Conservation (phyloP, 2,797 vertebrate species). For the Delichon dasypus region DNA sequence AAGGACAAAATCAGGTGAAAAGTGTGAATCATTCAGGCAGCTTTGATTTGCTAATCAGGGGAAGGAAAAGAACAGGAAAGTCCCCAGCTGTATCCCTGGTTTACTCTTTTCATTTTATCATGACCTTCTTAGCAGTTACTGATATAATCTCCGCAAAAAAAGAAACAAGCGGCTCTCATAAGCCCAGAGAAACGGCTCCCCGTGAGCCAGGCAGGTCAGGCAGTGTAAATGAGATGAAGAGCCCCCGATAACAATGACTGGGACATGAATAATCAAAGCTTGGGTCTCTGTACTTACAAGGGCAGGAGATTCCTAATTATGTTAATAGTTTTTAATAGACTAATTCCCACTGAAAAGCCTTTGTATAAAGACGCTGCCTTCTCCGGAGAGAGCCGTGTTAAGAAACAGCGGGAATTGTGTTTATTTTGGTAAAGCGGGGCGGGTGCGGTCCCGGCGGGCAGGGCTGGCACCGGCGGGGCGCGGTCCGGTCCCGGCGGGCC, state of each 20-base stretch:
- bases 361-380: conserved; percentile 78
- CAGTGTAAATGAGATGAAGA: conserved; percentile 86
- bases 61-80: conserved; percentile 86
- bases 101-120: conserved; percentile 93
- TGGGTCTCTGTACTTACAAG: conserved; percentile 82
- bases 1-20: conserved; percentile 99
- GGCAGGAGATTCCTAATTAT: conserved; percentile 93
- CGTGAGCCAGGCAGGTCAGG: conserved; percentile 83
- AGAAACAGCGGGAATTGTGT: conserved; percentile 72
- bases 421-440: conserved; percentile 61
- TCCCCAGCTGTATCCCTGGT: conserved; percentile 96
- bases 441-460: conserved; percentile 79
- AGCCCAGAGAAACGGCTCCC: conserved; percentile 79
- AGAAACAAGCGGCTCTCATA: conserved; percentile 78
- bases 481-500: not conserved
- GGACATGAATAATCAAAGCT: conserved; percentile 90
- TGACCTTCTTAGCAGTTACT: conserved; percentile 97
- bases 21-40: conserved; percentile 98
- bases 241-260: conserved; percentile 83
- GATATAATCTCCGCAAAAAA: conserved; percentile 87
- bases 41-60: conserved; percentile 99
- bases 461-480: not conserved
- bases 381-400: conserved; percentile 76
- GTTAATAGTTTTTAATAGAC: conserved; percentile 95
- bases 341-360: conserved; percentile 83